phyloP scores from a whole-genome alignment of 2,888 invertebrate species.

The Caenorhabditis afra region DNA sequence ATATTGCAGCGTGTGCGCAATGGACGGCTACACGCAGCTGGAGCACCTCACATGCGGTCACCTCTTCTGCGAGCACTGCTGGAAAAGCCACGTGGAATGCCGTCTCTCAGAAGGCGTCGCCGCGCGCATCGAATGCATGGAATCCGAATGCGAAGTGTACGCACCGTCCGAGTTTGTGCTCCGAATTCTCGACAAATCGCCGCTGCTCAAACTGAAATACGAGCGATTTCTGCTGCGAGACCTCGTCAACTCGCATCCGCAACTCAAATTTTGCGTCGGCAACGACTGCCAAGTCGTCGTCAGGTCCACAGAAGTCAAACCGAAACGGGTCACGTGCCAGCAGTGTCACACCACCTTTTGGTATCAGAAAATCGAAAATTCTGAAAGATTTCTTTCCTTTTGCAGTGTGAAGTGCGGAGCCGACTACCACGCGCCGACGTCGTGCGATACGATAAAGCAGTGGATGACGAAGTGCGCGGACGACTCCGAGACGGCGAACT shows the following conservation, averaged over 20 bases:
- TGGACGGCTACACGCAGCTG: slow-evolving; percentile 43
- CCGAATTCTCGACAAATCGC: slow-evolving; percentile 52
- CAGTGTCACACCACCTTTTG: slow-evolving; percentile 93
- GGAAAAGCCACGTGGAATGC: slow-evolving; percentile 95
- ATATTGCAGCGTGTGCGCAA: slow-evolving; percentile 63
- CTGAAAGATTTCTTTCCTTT: slow-evolving; percentile 11
- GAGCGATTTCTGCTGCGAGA: slow-evolving; percentile 96
- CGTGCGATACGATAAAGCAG: slow-evolving; percentile 93
- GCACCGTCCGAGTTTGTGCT: slow-evolving; percentile 84
- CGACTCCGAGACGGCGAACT: slow-evolving; percentile 99
- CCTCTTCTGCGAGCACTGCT: slow-evolving; percentile 95
- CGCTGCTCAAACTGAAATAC: slow-evolving; percentile 84
- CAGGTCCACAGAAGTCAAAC: slow-evolving; percentile 86
- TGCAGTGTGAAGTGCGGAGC: slow-evolving; percentile 90
- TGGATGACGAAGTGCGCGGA: slow-evolving; percentile 99
- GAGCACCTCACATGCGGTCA: slow-evolving; percentile 82
- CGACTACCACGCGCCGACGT: slow-evolving; percentile 98
- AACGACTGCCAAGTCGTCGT: slow-evolving; percentile 88
- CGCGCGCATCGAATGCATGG: slow-evolving; percentile 96
- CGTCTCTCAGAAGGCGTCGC: slow-evolving; percentile 83
- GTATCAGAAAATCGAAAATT: slow-evolving; percentile 81
- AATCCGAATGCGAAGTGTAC: slow-evolving; percentile 91
- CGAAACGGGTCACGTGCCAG: slow-evolving; percentile 91
- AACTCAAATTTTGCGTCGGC: slow-evolving; percentile 91
- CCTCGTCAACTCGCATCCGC: slow-evolving; percentile 88